Percentiles rank a stretch among this genome's conserved stretches.
phyloP scores from a whole-genome alignment of 2,113 vertebrate genomes.

The Cebidichthys violaceus region DNA sequence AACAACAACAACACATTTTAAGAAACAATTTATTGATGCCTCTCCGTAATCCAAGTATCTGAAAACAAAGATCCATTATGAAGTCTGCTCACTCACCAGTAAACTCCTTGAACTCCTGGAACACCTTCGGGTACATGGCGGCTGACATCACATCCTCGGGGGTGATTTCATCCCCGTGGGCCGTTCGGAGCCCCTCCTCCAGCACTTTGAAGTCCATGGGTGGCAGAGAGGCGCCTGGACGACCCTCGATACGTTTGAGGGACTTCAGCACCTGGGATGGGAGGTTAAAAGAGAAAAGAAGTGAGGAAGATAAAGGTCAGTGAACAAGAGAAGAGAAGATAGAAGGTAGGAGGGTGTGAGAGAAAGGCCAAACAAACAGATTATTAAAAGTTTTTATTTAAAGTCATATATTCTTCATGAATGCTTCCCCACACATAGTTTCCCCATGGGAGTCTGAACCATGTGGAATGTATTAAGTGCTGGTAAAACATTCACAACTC shows the following conservation, averaged over 20 bases:
- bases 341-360: too few species aligned
- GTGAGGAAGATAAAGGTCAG: not conserved
- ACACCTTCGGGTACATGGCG: conserved; percentile 95
- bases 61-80: not conserved
- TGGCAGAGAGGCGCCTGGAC: conserved; percentile 90
- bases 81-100: conserved; percentile 61
- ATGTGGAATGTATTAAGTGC: conserved; percentile 25
- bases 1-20: not conserved
- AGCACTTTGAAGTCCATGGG: conserved; percentile 87
- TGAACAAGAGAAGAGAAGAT: not conserved
- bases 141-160: conserved; percentile 93
- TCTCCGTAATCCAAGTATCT: not conserved
- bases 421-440: not conserved
- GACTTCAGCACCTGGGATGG: conserved; percentile 89
- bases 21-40: not conserved
- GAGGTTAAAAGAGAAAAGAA: not conserved
- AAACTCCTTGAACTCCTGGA: conserved; percentile 91
- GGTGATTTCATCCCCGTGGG: conserved; percentile 88
- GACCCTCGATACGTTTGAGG: conserved; percentile 89
- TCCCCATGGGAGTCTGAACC: conserved; percentile 12
- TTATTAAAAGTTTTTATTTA: conserved; percentile 1
- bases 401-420: not conserved
- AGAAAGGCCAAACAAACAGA: conserved; percentile 4
- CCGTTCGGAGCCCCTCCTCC: conserved; percentile 82
- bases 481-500: conserved; percentile 36